Evolutionary conservation across 37 sponge, comb jelly and placozoan genomes (phyloP).

Genomic region (Ephydatia muelleri): DNA sequence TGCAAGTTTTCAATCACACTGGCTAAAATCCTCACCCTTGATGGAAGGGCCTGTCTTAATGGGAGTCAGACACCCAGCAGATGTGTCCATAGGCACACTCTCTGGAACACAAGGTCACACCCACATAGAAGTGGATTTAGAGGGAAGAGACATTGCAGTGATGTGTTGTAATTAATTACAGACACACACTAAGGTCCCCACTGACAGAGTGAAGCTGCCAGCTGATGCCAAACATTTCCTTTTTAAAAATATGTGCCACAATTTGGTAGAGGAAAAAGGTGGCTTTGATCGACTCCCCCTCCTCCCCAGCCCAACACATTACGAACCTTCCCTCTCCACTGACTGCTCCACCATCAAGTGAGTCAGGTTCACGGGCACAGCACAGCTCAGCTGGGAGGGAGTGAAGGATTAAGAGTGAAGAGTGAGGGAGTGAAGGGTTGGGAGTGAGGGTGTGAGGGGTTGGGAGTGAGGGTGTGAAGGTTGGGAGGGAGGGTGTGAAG

Average conservation of each 20-base stretch:
- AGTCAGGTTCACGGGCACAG: constrained; percentile 21
- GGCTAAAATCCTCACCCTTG: background rate
- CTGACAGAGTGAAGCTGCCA: too few relatives aligned
- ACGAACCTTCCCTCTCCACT: constrained; percentile 16
- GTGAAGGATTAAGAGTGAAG: too few relatives aligned
- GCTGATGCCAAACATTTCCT: too few relatives aligned
- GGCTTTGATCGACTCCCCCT: too few relatives aligned
- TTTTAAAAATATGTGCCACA: too few relatives aligned
- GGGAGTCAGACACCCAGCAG: background rate
- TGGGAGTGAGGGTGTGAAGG: background rate
- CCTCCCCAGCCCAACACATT: constrained; percentile 26
- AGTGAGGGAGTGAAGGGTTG: background rate
- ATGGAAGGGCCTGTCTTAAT: background rate
- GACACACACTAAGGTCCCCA: too few relatives aligned
- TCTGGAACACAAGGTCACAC: background rate
- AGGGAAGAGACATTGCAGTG: too few relatives aligned
- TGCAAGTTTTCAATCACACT: background rate
- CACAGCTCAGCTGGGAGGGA: constrained; percentile 6
- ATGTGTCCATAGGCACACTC: background rate
- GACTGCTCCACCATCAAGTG: background rate
- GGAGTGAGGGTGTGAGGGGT: constrained; percentile 8
- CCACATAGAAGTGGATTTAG: too few relatives aligned
- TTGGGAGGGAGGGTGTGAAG: background rate
- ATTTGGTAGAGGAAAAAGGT: too few relatives aligned
- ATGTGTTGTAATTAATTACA: too few relatives aligned